A percentile compares a stretch with the other conserved stretches of the same genome.
These are phyloP conservation scores for Meghimatium bilineatum DNA, from an alignment of 2,888 invertebrate species.

Conservation along the genomic window DNA sequence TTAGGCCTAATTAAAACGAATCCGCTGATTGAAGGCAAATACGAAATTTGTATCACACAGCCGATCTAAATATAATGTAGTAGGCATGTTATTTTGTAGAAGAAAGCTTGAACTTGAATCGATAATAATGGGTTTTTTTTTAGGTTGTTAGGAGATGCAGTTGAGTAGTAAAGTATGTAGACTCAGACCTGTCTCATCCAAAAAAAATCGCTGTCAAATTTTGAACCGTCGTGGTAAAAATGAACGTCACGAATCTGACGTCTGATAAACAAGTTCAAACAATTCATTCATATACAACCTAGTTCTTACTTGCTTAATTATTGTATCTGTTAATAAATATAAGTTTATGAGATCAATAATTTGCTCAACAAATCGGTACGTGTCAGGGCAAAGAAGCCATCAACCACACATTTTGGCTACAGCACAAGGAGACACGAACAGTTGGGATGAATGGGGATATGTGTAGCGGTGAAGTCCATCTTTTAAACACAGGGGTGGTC, in stretches of 20 bases:
- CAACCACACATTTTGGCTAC: neutral
- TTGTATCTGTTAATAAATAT: neutral
- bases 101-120: neutral
- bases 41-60: neutral
- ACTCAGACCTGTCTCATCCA: neutral
- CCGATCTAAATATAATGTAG: neutral
- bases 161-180: too few relatives aligned
- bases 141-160: neutral
- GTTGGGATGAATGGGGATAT: conserved; percentile 33
- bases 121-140: neutral
- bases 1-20: too few relatives aligned
- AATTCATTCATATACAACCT: neutral
- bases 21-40: too few relatives aligned
- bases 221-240: conserved; percentile 7
- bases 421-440: conserved; percentile 11
- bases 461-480: conserved; percentile 39
- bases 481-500: conserved; percentile 22
- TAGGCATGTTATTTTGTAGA: neutral
- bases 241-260: neutral
- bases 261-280: neutral
- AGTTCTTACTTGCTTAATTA: neutral
- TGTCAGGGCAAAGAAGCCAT: neutral
- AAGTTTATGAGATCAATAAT: neutral
- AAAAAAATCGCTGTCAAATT: neutral
- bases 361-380: neutral